phyloP scores from a whole-genome alignment of 1,140 invertebrate species.

The Drosophila novamexicana region DNA sequence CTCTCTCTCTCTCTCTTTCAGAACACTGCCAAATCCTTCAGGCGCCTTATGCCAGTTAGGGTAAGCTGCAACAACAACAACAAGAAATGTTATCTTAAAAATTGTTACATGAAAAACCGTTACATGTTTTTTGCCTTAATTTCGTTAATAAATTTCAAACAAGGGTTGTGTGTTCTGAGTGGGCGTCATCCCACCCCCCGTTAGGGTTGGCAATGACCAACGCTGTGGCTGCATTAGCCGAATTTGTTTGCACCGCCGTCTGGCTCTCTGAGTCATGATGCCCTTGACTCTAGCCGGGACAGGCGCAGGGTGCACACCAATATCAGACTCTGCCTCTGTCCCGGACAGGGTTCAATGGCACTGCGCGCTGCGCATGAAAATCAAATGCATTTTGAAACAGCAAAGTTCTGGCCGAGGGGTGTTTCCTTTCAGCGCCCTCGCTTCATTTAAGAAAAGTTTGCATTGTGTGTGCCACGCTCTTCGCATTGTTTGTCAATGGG shows the following conservation, averaged over 20 bases:
- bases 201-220: slow-evolving; percentile 48
- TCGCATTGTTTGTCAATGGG: slow-evolving; percentile 40
- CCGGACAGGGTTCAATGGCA: slow-evolving; percentile 32
- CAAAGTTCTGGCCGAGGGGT: neutral
- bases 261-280: slow-evolving; percentile 50
- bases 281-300: slow-evolving; percentile 16
- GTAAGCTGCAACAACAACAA: slow-evolving; percentile 69
- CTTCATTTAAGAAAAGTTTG: neutral
- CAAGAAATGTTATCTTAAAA: slow-evolving; percentile 34
- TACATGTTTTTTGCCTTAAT: slow-evolving; percentile 60
- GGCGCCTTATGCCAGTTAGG: slow-evolving; percentile 82
- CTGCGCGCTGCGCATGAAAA: slow-evolving; percentile 42
- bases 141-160: slow-evolving; percentile 55
- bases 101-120: slow-evolving; percentile 31
- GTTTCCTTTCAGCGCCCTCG: neutral
- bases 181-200: slow-evolving; percentile 11
- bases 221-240: slow-evolving; percentile 27
- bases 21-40: slow-evolving; percentile 75
- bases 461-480: neutral
- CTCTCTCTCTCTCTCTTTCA: slow-evolving; percentile 70
- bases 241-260: slow-evolving; percentile 77
- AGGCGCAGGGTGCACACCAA: slow-evolving; percentile 24
- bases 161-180: slow-evolving; percentile 35
- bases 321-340: neutral
- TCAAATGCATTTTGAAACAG: slow-evolving; percentile 46